Evolutionary conservation across 1,140 invertebrate genomes (phyloP), one percentile per base, ranked within the genome.

Genomic region (Saxidomus purpurata): DNA sequence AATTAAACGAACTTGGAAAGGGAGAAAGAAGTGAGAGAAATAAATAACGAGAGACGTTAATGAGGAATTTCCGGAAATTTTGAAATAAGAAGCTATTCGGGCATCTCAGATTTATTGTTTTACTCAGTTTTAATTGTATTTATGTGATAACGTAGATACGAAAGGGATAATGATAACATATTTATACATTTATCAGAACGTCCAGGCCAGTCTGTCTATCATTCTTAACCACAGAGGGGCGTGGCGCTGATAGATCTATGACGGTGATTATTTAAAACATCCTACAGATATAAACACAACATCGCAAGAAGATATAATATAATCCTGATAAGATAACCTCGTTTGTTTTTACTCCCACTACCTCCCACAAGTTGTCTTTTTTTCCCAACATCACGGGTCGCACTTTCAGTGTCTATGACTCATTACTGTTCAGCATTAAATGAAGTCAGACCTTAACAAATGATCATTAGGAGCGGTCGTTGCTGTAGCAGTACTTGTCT

Each of bases 51-150:
- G 22, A 63, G 9, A 4, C n/a, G 8, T 63, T 63, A 63, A 63
- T 28, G 25, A 63, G 25, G 6, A 11, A n/a, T n/a, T 63, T 63
- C 59, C 59, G 59, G n/a, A 28, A 28, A 63, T 1, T 63, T 28
- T 4, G 59, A 63, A 63, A 63, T 63, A 6, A 9, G 59, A 63
- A 28, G 28, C 59, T 63, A 28, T 63, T 63, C 11, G 25, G n/a
- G 8, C n/a, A 63, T 28, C 59, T 19, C 25, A n/a, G 25, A 63
- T 63, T n/a, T 63, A 63, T 63, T 63, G 59, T 63, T 63, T 63
- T 63, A 63, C 59, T 63, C 59, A 63, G n/a, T 63, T 25, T 63
- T 28, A 63, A 63, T 63, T 63, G 59, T 63, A 63, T 63, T 63
- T 63, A 63, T 63, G 25, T 63, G 59, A 63, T 63, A 63, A 63